Percentiles rank a stretch among this genome's conserved stretches.
These are phyloP conservation scores for Sula dactylatra DNA, from an alignment of 2,113 vertebrate species.

Conservation along the genomic window DNA sequence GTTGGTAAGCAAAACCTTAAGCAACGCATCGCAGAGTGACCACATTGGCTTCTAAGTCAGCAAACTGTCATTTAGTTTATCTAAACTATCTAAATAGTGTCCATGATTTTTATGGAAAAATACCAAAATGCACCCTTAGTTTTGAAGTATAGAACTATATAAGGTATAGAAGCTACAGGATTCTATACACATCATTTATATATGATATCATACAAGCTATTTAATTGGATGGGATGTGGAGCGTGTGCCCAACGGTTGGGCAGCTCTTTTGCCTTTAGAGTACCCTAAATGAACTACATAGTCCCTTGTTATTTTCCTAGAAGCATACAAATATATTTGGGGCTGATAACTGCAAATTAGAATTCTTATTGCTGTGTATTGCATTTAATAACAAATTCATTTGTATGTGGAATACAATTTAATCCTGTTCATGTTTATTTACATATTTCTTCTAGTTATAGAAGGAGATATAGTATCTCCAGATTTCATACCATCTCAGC, in stretches of 20 bases:
- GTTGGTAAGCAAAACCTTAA: constrained; percentile 80
- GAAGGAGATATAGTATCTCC: constrained; percentile 93
- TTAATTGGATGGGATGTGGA: background rate
- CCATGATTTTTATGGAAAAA: background rate
- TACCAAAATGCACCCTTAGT: background rate
- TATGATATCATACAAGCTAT: background rate
- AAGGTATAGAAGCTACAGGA: background rate
- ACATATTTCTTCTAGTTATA: constrained; percentile 79
- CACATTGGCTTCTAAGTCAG: background rate
- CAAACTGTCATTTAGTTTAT: background rate
- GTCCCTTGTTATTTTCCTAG: background rate
- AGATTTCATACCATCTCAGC: constrained; percentile 90
- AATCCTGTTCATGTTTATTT: background rate
- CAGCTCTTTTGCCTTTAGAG: background rate
- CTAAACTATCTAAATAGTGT: background rate
- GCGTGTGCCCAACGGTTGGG: background rate
- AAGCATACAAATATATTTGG: background rate
- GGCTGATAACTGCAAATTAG: background rate
- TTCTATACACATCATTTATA: background rate
- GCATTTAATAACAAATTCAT: background rate
- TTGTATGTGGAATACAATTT: background rate
- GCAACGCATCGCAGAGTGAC: rapidly evolving
- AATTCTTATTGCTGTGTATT: background rate
- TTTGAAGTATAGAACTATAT: background rate
- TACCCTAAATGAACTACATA: background rate